phyloP scores from a whole-genome alignment of 2,797 vertebrate genomes.

The Chiloscyllium punctatum region DNA sequence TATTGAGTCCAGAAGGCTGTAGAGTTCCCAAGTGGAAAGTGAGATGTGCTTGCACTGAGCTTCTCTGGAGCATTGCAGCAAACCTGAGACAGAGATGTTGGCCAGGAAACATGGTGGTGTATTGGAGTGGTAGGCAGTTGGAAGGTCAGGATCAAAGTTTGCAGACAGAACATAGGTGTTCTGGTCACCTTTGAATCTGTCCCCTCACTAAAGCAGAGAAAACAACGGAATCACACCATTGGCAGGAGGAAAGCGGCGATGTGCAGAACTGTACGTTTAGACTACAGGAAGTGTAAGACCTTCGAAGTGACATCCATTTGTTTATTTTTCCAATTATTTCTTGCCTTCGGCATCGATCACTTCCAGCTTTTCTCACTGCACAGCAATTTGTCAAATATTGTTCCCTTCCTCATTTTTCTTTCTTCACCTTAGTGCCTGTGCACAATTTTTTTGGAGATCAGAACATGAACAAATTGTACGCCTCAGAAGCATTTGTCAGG shows the following conservation, averaged over 20 bases:
- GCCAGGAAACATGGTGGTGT: too few species aligned
- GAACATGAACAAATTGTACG: neutral
- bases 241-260: neutral
- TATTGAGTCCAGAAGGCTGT: too few species aligned
- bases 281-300: neutral
- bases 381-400: neutral
- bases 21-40: too few species aligned
- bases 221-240: neutral
- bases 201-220: neutral
- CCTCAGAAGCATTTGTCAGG: neutral
- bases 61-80: too few species aligned
- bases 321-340: conserved; percentile 8
- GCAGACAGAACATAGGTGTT: too few species aligned
- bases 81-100: too few species aligned
- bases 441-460: neutral
- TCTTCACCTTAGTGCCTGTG: neutral
- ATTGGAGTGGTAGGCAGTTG: too few species aligned
- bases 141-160: too few species aligned
- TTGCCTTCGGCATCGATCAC: neutral
- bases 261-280: neutral
- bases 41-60: too few species aligned
- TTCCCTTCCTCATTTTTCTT: neutral
- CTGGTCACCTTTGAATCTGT: neutral
- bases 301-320: neutral
- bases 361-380: neutral